A percentile compares a stretch with the other conserved stretches of the same genome.
Conservation (phyloP, 2,888 invertebrate genomes). For the Caenorhabditis parvicauda region DNA sequence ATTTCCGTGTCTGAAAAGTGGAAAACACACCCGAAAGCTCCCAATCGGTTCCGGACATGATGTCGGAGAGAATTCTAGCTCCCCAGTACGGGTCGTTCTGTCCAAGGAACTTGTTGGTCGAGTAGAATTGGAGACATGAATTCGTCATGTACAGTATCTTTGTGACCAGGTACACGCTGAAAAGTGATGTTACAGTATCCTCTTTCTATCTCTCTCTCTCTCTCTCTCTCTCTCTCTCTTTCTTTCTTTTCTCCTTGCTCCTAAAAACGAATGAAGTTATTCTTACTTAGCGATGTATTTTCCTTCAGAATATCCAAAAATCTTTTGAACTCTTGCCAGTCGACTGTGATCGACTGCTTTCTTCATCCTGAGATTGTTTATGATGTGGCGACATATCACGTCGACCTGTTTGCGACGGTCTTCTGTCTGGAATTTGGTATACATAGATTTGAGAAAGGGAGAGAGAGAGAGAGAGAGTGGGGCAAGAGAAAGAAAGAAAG, state of each 20-base stretch:
- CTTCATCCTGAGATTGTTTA: slow-evolving; percentile 22
- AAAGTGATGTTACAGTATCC: slow-evolving; percentile 8
- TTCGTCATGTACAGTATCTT: slow-evolving; percentile 57
- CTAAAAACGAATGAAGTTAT: background rate
- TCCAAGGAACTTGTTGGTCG: slow-evolving; percentile 56
- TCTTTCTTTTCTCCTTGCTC: background rate
- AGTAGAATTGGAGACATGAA: slow-evolving; percentile 53
- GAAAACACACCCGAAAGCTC: slow-evolving; percentile 41
- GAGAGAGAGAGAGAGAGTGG: too few species aligned
- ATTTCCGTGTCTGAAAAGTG: too few species aligned
- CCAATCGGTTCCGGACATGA: slow-evolving; percentile 55
- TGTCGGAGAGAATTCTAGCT: slow-evolving; percentile 47
- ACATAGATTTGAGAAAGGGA: too few species aligned
- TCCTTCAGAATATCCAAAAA: slow-evolving; percentile 49
- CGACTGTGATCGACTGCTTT: slow-evolving; percentile 25
- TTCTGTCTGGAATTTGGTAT: slow-evolving; percentile 26
- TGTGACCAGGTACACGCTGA: slow-evolving; percentile 51
- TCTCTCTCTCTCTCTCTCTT: background rate
- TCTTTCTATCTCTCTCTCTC: background rate
- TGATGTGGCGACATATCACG: slow-evolving; percentile 26
- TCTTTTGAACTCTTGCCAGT: slow-evolving; percentile 25
- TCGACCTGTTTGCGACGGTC: slow-evolving; percentile 43
- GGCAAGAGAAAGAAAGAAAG: too few species aligned
- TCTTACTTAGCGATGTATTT: slow-evolving; percentile 47
- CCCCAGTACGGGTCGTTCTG: slow-evolving; percentile 56